A percentile compares a stretch with the other conserved stretches of the same genome.
Conservation (phyloP, 2,888 invertebrate species). For the Norana najaformis region DNA sequence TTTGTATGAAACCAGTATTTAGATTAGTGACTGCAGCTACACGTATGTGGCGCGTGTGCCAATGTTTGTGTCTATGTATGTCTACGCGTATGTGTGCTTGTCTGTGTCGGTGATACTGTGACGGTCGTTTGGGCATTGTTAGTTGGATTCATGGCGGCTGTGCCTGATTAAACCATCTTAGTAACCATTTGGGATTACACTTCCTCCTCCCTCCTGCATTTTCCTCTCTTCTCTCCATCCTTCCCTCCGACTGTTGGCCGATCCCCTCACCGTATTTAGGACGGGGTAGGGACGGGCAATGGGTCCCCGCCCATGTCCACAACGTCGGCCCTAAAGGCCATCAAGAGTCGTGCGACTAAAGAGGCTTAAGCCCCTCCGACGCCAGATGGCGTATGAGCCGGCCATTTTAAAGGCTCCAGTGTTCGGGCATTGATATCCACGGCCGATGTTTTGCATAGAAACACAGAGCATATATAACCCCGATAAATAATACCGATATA, state of each 20-base stretch:
- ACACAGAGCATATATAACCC: neutral
- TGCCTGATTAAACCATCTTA: conserved; percentile 24
- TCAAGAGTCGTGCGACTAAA: conserved; percentile 10
- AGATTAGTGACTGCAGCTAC: neutral
- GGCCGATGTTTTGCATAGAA: neutral
- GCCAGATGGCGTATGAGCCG: conserved; percentile 17
- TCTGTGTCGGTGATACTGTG: neutral
- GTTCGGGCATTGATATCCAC: neutral
- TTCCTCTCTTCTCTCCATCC: neutral
- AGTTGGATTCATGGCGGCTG: conserved; percentile 14
- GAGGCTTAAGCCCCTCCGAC: conserved; percentile 6
- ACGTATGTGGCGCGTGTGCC: neutral
- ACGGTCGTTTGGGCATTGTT: conserved; percentile 9
- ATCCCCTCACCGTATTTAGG: conserved; percentile 13
- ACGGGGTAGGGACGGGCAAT: neutral
- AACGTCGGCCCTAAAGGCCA: conserved; percentile 9
- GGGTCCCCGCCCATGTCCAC: neutral
- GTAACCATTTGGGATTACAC: conserved; percentile 18
- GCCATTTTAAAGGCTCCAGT: neutral
- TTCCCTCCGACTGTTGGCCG: neutral
- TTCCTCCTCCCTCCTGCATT: too few species aligned
- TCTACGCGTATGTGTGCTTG: neutral
- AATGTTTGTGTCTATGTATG: neutral
- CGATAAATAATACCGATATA: neutral
- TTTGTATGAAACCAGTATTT: neutral